These are phyloP conservation scores for Chiloscyllium punctatum DNA, from an alignment of 2,797 vertebrate species.

Conservation along the genomic window DNA sequence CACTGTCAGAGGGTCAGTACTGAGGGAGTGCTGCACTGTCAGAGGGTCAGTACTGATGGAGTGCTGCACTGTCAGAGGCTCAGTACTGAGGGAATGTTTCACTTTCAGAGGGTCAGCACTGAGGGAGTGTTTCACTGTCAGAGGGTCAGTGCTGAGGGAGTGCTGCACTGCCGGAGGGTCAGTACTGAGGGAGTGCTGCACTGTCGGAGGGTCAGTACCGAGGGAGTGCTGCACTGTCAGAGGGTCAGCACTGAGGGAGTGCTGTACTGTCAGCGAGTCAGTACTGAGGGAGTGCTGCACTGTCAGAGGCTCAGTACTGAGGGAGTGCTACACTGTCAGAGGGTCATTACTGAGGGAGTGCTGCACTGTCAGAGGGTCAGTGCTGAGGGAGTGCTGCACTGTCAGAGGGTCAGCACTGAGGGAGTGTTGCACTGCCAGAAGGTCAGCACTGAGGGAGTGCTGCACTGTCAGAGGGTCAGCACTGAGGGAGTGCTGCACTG, in stretches of 20 bases:
- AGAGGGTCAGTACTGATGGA: background rate
- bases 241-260: background rate
- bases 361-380: background rate
- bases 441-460: background rate
- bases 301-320: background rate
- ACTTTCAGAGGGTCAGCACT: background rate
- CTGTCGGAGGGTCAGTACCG: background rate
- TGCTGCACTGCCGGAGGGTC: background rate
- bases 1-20: background rate
- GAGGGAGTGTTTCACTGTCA: background rate
- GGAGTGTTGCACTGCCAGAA: background rate
- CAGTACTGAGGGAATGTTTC: background rate
- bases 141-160: background rate
- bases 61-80: background rate
- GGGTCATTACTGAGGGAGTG: background rate
- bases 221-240: too few relatives aligned
- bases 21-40: background rate
- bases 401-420: background rate
- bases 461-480: background rate
- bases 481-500: background rate
- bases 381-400: background rate
- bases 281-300: background rate
- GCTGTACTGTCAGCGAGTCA: background rate
- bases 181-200: background rate
- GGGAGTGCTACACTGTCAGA: background rate